Evolutionary conservation across 2,113 vertebrate species (phyloP).

Genomic region (Eclectus roratus): DNA sequence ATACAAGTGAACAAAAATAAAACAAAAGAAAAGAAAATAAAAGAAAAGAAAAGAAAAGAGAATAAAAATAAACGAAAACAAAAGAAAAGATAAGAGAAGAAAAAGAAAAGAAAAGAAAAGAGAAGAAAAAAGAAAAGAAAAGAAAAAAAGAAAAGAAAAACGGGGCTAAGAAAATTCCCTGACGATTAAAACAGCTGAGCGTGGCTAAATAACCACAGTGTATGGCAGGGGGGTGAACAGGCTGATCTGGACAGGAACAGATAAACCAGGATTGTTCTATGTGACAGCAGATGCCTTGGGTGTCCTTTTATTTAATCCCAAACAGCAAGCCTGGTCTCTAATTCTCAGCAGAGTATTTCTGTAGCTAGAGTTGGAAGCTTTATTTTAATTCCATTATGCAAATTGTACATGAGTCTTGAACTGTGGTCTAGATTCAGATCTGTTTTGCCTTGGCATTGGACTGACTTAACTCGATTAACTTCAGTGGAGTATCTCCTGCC

Average conservation of each 20-base stretch:
- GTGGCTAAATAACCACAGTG: background rate
- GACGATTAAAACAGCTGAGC: background rate
- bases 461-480: background rate
- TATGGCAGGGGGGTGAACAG: background rate
- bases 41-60: background rate
- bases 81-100: background rate
- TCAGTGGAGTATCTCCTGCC: background rate
- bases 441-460: background rate
- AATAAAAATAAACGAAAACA: background rate
- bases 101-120: too few relatives aligned
- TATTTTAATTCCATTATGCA: background rate
- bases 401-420: background rate
- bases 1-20: too few relatives aligned
- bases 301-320: background rate
- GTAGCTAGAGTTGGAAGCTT: background rate
- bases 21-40: background rate
- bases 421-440: background rate
- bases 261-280: background rate
- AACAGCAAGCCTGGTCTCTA: background rate
- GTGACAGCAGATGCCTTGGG: background rate
- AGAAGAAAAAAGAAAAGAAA: rapidly evolving
- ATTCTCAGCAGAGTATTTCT: background rate
- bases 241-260: background rate
- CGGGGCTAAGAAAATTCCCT: background rate
- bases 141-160: background rate